Base-by-base conservation (phyloP, 2,113 vertebrate species). In the Corydoras sp. region DNA sequence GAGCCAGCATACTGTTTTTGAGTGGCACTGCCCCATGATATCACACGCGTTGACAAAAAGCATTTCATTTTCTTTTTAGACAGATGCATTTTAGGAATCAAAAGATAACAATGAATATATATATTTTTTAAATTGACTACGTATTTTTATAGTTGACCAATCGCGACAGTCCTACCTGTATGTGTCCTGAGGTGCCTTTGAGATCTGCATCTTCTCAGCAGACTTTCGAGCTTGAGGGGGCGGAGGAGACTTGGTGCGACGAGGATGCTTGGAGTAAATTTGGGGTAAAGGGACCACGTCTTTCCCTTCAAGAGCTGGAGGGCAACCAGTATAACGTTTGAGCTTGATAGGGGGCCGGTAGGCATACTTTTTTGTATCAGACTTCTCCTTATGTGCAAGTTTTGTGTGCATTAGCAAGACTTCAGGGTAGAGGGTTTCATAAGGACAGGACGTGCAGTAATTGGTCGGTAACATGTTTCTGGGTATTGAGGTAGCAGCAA, bases 401-500 rank as follows among this genome's bases (percentile, higher is more conserved):
- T 89, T 88, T 81, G 90, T 91, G 86, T 99, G 97, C 86, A 97
- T 94, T 29, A 88, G 83, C 43, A 99, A 79, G 15, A 99, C 94
- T 76, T 99, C 97, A 0, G 96, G 97, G 79, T 95, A 94, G 32
- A 95, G 85, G 0, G 94, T 95, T 87, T 89, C 91, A 80, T 91
- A 97, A 9, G 92, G 80, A 84, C 96, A 99, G 58, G 91, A 89
- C 0, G 90, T 83, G 65, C 97, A 99, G 70, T 86, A 81, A 55
- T 77, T 89, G 51, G 86, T 87, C 56, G 84, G 82, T 68, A 90
- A 80, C 0, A 85, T 74, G 32, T 78, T 84, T 76, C 77, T 86
- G 49, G 87, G 81, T 75, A 88, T 62, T 3, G 86, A 82, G 71
- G 84, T 76, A 43, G 85, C 83, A 0, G 90, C 75, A 58, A 88